Conservation (phyloP, 2,113 vertebrate genomes). For the Cichladusa arquata region DNA sequence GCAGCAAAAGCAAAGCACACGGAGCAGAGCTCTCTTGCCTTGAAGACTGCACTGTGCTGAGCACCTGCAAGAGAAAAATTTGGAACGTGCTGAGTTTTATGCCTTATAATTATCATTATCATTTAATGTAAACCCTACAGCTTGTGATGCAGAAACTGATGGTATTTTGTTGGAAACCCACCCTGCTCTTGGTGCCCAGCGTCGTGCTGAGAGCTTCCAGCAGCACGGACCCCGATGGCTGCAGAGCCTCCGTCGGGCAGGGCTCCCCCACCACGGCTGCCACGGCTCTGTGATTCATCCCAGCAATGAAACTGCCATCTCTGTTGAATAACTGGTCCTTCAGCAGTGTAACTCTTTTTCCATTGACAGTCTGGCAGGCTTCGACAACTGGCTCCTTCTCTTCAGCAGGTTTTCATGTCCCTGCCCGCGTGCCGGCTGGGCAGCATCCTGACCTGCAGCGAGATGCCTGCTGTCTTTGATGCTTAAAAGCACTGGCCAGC, state of each 20-base stretch:
- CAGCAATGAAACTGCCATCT: constrained; percentile 19
- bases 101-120: not conserved
- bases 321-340: constrained; percentile 3
- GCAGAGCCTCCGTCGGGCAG: not conserved
- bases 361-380: constrained; percentile 20
- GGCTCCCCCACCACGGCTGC: not conserved
- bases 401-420: not conserved
- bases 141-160: not conserved
- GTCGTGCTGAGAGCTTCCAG: fast-evolving
- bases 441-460: not conserved
- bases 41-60: not conserved
- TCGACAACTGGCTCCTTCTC: not conserved
- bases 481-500: not conserved
- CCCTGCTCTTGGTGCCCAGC: not conserved
- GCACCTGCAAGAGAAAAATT: not conserved
- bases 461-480: not conserved
- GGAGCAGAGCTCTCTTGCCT: not conserved
- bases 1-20: not conserved
- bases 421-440: not conserved
- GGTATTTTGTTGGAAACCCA: not conserved
- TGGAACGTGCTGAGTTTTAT: not conserved
- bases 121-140: not conserved
- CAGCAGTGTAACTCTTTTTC: not conserved
- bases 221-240: fast-evolving
- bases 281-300: not conserved